These are phyloP conservation scores for Cisticola juncidis DNA, from an alignment of 2,113 vertebrate species.

Conservation along the genomic window DNA sequence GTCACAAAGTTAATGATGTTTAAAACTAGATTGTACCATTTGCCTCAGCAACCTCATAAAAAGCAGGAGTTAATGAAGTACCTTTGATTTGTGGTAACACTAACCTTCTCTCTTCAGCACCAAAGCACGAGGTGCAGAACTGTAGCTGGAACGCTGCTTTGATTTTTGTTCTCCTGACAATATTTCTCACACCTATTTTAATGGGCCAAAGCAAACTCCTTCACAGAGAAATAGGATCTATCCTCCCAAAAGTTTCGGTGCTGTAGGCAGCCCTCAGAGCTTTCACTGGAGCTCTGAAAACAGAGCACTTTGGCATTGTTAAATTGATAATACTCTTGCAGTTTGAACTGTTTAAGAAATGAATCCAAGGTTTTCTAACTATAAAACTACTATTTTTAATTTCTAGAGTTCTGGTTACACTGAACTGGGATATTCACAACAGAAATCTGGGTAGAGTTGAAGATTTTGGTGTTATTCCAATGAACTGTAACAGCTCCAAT, in stretches of 20 bases:
- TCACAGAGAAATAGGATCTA: background rate
- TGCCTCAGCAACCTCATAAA: constrained; percentile 26
- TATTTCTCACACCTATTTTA: background rate
- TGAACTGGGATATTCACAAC: background rate
- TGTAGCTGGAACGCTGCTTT: background rate
- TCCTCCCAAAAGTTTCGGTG: background rate
- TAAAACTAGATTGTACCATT: constrained; percentile 33
- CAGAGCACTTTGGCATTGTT: accelerated
- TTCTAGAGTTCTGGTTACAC: background rate
- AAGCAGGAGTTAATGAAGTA: constrained; percentile 21
- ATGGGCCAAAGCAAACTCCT: background rate
- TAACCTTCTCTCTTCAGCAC: background rate
- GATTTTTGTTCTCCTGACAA: background rate
- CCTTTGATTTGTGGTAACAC: constrained; percentile 4
- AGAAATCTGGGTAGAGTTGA: background rate
- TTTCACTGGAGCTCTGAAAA: background rate
- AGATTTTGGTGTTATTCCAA: background rate
- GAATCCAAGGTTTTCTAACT: background rate
- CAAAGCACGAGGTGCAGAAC: background rate
- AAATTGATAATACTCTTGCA: background rate
- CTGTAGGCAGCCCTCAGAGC: background rate
- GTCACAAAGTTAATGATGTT: constrained; percentile 49
- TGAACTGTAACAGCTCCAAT: background rate
- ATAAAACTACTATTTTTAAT: background rate
- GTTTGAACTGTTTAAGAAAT: background rate